A percentile compares a stretch with the other conserved stretches of the same genome.
phyloP scores from a whole-genome alignment of 2,113 vertebrate genomes.

The Marmota monax region DNA sequence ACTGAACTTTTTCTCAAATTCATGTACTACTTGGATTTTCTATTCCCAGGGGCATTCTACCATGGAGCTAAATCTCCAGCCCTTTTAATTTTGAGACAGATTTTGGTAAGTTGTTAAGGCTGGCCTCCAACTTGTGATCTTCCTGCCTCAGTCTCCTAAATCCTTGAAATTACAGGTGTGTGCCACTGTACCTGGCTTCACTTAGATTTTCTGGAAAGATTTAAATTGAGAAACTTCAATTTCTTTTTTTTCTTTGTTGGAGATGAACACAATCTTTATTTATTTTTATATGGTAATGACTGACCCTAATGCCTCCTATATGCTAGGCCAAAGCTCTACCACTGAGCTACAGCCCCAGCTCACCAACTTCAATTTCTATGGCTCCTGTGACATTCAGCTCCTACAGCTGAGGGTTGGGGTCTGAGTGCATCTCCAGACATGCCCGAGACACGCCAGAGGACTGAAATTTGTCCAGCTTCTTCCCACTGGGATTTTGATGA shows the following conservation, averaged over 20 bases:
- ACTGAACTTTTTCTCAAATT: neutral
- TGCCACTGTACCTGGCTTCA: neutral
- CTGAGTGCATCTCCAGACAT: neutral
- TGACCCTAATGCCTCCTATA: no score
- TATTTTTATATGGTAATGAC: no score
- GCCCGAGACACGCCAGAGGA: neutral
- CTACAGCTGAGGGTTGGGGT: neutral
- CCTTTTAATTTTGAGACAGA: no score
- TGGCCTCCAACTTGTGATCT: neutral
- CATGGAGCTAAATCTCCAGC: no score
- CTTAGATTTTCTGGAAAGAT: neutral
- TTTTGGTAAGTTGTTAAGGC: neutral
- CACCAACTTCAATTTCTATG: neutral
- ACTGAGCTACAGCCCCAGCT: no score
- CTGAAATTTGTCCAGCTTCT: neutral
- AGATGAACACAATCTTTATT: no score
- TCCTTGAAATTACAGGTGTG: neutral
- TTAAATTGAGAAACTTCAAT: neutral
- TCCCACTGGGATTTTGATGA: neutral
- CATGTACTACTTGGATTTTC: neutral
- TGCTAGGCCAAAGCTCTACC: no score
- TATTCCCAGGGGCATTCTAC: no score
- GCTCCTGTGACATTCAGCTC: neutral
- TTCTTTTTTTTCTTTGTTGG: neutral
- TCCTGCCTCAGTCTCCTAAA: neutral